Evolutionary conservation across 2,888 invertebrate species (phyloP), one percentile per base, ranked within the genome.

Genomic region (Sarcophaga variegata): DNA sequence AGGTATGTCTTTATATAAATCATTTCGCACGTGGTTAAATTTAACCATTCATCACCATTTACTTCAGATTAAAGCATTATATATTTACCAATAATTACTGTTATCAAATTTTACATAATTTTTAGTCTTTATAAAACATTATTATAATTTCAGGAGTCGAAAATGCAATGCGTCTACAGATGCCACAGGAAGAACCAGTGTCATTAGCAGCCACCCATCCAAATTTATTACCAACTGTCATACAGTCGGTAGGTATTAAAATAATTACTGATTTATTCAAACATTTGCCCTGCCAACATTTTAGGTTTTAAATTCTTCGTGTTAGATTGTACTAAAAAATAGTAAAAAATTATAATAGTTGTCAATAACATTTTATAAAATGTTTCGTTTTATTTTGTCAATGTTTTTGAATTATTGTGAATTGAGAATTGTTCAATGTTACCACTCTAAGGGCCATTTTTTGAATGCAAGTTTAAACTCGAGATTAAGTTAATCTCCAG

Each of bases 141-240:
- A 37, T 37, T 76, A 49, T 76, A 10, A 66, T 72, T 80, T 63
- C 62, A 69, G 76, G 64, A 0, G 59, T 77, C 25, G 86, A 86
- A 69, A 72, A 54, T 69, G 47, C 80, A 10, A 45, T 81, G 20
- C 86, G 80, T 20, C 12, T 78, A 4, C 77, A 83, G 75, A 83
- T 88, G 14, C 84, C 88, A 2, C 83, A 86, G 27, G 93, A 93
- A 75, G 93, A 93, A 83, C 93, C 93, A 49, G 90, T 93, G 54
- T 93, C 93, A n/a, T 83, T 93, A 72, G 93, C 93, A 20, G 92
- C 93, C 45, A 93, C 93, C 12, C 92, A 93, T 91, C 93, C 93
- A 4, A 91, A 92, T 62, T 89, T 93, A 84, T 88, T 93, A 77
- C 93, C 93, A 12, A 92, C 93, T 72, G 92, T 93, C 81, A 92